A percentile compares a stretch with the other conserved stretches of the same genome.
These are phyloP conservation scores for Digitonthophagus gazella DNA, from an alignment of 2,888 invertebrate species.

Conservation along the genomic window DNA sequence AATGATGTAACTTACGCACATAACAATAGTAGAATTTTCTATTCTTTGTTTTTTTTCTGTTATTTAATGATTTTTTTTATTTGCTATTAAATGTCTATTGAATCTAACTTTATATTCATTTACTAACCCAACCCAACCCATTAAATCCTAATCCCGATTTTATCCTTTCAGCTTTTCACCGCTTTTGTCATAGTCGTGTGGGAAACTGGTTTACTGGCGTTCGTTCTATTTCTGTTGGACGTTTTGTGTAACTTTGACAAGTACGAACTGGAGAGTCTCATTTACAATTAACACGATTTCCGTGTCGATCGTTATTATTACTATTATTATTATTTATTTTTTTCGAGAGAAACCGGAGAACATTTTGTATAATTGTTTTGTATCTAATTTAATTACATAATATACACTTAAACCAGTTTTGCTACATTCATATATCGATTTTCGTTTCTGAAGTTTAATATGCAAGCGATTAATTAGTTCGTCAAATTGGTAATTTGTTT, in stretches of 20 bases:
- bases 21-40: neutral
- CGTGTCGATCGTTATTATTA: too few relatives aligned
- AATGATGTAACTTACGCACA: too few relatives aligned
- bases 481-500: neutral
- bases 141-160: conserved; percentile 22
- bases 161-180: conserved; percentile 39
- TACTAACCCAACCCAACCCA: conserved; percentile 24
- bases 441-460: neutral
- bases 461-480: neutral
- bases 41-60: conserved; percentile 3
- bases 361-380: neutral
- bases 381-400: too few relatives aligned
- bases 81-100: conserved; percentile 12
- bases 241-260: conserved; percentile 51
- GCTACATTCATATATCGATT: neutral
- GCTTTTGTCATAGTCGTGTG: conserved; percentile 31
- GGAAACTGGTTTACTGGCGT: conserved; percentile 41
- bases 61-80: neutral
- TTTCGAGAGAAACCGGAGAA: too few relatives aligned
- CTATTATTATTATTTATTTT: too few relatives aligned
- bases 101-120: conserved; percentile 27
- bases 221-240: conserved; percentile 43
- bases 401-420: neutral
- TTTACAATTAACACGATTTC: too few relatives aligned
- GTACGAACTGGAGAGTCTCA: conserved; percentile 35